Base-by-base conservation (phyloP, 1,140 invertebrate species). In the Belonocnema kinseyi region DNA sequence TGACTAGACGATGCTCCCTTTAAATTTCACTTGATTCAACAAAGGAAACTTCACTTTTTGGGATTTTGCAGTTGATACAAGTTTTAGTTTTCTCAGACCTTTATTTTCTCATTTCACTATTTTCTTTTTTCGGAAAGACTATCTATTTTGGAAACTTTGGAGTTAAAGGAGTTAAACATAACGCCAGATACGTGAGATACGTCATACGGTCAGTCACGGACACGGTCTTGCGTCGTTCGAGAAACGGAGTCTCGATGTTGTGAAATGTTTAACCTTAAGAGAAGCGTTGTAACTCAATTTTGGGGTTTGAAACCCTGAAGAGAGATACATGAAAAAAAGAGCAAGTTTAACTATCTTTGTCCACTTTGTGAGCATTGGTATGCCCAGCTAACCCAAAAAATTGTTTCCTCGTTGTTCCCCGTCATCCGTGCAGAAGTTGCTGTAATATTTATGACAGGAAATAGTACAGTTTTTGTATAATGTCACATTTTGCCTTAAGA, bases 401-500 rank as follows among this genome's bases (percentile, higher is more conserved):
- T 46, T 46, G 10, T 46, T 46, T 46, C 40, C 10, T 10, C 6
- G 40, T 46, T 7, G 7, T 46, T 46, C 40, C 40, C 10, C 40
- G 40, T 46, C 40, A 46, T 46, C 40, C 2, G 26, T 33, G 26
- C 4, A 11, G 10, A 11, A 46, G 8, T 46, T 6, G 40, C 8
- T 11, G 10, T 46, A 46, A 46, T 10, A 46, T 46, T 46, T 10
- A 5, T 33, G 2, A 5, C 26, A 46, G 40, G 40, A 46, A 46
- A 46, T 11, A 46, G 40, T 46, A 11, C 40, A 10, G 7, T 11
- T 8, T 46, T 46, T 66, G n/a, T 7, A 66, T 40, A 40, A 66
- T 66, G 61, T 66, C 61, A 40, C 40, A 66, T n/a, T 19, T 56
- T 21, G 33, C 40, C n/a, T 40, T 66, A 40, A 66, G 61, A 8